Percentiles rank a stretch among this genome's conserved stretches.
These are phyloP conservation scores for Rostratula benghalensis DNA, from an alignment of 2,113 vertebrate species.

Conservation along the genomic window DNA sequence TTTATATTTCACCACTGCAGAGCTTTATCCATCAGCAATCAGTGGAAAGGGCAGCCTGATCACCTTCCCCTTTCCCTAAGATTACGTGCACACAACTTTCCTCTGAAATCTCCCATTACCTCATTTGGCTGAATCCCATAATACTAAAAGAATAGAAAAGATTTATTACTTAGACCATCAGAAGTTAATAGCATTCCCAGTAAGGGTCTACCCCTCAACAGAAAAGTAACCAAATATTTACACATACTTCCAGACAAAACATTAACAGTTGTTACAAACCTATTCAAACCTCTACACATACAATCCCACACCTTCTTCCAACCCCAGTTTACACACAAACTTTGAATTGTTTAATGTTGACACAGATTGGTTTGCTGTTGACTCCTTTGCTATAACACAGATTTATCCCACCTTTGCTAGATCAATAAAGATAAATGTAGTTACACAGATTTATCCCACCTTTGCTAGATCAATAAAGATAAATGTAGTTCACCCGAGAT, in stretches of 20 bases:
- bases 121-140: accelerated
- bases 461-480: not conserved
- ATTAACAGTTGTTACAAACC: not conserved
- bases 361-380: not conserved
- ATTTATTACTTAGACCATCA: not conserved
- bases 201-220: not conserved
- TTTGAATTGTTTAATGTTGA: not conserved
- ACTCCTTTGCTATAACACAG: not conserved
- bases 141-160: not conserved
- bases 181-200: not conserved
- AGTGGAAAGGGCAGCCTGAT: not conserved
- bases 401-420: not conserved
- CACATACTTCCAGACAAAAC: not conserved
- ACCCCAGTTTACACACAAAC: not conserved
- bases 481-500: not conserved
- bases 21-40: not conserved
- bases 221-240: not conserved
- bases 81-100: accelerated
- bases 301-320: not conserved
- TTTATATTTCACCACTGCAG: not conserved
- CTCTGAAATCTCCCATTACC: not conserved
- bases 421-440: not conserved
- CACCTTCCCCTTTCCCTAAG: too few species aligned
- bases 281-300: not conserved
- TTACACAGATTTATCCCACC: not conserved